Base-by-base conservation (phyloP, 1,140 invertebrate genomes). In the Orchesella cincta region DNA sequence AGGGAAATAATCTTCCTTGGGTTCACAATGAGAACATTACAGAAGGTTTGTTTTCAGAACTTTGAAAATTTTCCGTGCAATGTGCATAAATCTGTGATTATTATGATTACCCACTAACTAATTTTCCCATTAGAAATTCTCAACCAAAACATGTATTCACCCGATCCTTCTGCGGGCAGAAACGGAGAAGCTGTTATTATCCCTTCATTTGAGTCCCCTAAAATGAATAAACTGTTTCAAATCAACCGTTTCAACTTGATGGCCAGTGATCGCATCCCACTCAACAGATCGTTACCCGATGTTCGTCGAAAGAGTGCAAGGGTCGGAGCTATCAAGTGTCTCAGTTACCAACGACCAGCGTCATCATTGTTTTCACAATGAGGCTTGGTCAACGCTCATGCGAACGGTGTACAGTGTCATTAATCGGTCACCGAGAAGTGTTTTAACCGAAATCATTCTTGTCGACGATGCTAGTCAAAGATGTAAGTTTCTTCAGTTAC, bases 321-420 rank as follows among this genome's bases (percentile, higher is more conserved):
- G 85, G 85, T 82, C 80, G 83, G 18, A 87, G 88, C 75, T 88
- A 88, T 79, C 85, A 88, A 80, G 82, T 88, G 39, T 74, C 77
- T 5, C 86, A 86, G 82, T 87, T 93, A 28, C 93, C 91, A 78
- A 88, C 88, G 78, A 91, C 93, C 0, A 92, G 89, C 76, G 89
- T 97, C 1, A 93, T 97, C 64, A 95, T 97, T 79, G 94, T 96
- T 96, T 95, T 84, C 94, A 97, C 84, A 97, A 97, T 86, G 95
- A 97, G 86, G 94, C 95, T 8, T 96, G 93, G 93, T 95, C 94
- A 0, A 95, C 94, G 8, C 86, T 97, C 1, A 36, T 73, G 35
- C 86, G 95, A 77, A 96, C 94, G 31, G 91, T 96, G 12, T 93
- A 93, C 86, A 94, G 92, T 80, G 92, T 93, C 34, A 94, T 92